phyloP scores from a whole-genome alignment of 1,140 invertebrate species.

The Zaprionus gabonicus region DNA sequence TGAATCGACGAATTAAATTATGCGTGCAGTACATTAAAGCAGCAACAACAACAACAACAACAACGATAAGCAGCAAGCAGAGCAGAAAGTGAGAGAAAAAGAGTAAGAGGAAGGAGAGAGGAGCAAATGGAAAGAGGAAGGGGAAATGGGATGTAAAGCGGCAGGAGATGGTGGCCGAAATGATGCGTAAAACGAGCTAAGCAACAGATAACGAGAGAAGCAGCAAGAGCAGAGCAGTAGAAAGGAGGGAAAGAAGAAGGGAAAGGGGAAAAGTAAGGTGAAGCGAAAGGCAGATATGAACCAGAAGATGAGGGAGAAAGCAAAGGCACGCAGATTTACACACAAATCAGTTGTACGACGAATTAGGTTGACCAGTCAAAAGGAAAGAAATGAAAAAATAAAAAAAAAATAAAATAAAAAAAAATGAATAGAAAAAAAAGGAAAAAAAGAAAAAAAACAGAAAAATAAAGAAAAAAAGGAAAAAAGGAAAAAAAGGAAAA shows the following conservation, averaged over 20 bases:
- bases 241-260: neutral
- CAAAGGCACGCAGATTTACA: constrained; percentile 17
- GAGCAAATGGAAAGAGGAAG: neutral
- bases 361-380: constrained; percentile 11
- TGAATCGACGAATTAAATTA: constrained; percentile 79
- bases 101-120: constrained; percentile 21
- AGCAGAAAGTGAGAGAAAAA: constrained; percentile 12
- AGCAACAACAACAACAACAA: constrained; percentile 7
- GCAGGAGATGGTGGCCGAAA: constrained; percentile 33
- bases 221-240: neutral
- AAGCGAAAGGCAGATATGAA: neutral
- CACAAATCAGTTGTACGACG: constrained; percentile 22
- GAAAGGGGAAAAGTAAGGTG: neutral
- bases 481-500: neutral
- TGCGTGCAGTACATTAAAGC: constrained; percentile 71
- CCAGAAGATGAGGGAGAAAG: constrained; percentile 9
- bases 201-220: constrained; percentile 62
- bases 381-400: neutral
- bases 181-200: constrained; percentile 69
- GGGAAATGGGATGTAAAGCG: neutral
- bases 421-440: neutral
- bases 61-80: constrained; percentile 11
- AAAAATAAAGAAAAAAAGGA: neutral
- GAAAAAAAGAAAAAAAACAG: neutral
- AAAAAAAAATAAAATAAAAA: neutral